A percentile compares a stretch with the other conserved stretches of the same genome.
Conservation (phyloP, 2,888 invertebrate species). For the Epistrophe grossulariae region DNA sequence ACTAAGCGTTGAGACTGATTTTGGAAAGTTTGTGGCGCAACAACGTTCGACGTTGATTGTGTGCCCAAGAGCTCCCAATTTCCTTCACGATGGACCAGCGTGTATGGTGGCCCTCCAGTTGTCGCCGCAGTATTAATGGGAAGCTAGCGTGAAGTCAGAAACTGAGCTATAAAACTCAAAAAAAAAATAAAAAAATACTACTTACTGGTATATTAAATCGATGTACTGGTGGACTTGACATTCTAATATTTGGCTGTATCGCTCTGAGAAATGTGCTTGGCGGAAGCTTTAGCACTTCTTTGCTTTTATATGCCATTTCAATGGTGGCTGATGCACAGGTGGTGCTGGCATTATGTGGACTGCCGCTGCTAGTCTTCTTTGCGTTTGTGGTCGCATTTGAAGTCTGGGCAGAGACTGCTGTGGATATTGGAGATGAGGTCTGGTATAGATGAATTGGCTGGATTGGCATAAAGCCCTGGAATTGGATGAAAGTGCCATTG, state of each 20-base stretch:
- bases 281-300: slow-evolving; percentile 81
- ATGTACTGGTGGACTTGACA: slow-evolving; percentile 77
- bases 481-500: slow-evolving; percentile 40
- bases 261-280: slow-evolving; percentile 81
- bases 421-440: slow-evolving; percentile 52
- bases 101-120: slow-evolving; percentile 76
- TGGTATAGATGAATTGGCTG: slow-evolving; percentile 41
- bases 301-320: slow-evolving; percentile 50
- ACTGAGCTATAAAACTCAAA: background rate
- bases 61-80: slow-evolving; percentile 78
- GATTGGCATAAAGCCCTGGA: slow-evolving; percentile 51
- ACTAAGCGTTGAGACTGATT: slow-evolving; percentile 61
- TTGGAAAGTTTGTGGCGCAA: slow-evolving; percentile 61
- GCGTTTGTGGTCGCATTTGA: slow-evolving; percentile 48
- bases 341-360: slow-evolving; percentile 22
- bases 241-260: slow-evolving; percentile 75
- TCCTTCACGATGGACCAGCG: slow-evolving; percentile 78
- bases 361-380: slow-evolving; percentile 33
- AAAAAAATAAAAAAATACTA: slow-evolving; percentile 11
- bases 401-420: slow-evolving; percentile 56
- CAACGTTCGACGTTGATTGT: slow-evolving; percentile 40
- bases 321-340: slow-evolving; percentile 48
- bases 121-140: slow-evolving; percentile 79
- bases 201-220: slow-evolving; percentile 81
- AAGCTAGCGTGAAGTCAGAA: slow-evolving; percentile 76